These are phyloP conservation scores for Nibea albiflora DNA, from an alignment of 2,113 vertebrate species.

Conservation along the genomic window DNA sequence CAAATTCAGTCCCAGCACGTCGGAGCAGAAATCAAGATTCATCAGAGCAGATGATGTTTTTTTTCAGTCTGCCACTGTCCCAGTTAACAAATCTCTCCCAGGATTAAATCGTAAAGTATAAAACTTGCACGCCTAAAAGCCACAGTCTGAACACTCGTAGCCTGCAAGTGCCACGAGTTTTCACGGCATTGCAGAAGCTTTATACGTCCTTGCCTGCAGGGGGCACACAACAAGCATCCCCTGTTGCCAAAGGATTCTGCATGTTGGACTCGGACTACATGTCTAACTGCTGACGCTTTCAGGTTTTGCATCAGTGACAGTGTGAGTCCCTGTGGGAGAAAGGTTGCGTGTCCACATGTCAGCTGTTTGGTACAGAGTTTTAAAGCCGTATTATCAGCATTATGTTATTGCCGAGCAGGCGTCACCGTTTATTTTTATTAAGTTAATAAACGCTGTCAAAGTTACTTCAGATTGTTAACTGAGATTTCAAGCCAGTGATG, in stretches of 20 bases:
- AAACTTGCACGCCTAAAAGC: not conserved
- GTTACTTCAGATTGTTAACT: slow-evolving; percentile 9
- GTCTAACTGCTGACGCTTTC: not conserved
- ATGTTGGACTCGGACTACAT: not conserved
- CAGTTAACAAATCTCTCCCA: no score
- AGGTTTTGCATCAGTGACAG: not conserved
- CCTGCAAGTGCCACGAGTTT: not conserved
- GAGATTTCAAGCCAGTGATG: slow-evolving; percentile 14
- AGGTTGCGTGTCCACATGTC: not conserved
- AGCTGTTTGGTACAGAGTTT: not conserved
- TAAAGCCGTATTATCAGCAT: not conserved
- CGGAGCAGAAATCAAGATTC: no score
- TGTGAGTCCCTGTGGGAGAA: not conserved
- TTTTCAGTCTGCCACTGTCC: not conserved
- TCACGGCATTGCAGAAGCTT: not conserved
- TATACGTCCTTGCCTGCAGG: not conserved
- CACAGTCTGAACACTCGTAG: not conserved
- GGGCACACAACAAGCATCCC: not conserved
- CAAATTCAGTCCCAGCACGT: no score
- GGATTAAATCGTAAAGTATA: no score
- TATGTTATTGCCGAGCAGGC: no score
- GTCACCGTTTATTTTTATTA: not conserved
- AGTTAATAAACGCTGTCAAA: not conserved
- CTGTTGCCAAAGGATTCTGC: not conserved
- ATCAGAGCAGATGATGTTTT: not conserved